Conservation (phyloP, 2,113 vertebrate species). For the Alaudala cheleensis region DNA sequence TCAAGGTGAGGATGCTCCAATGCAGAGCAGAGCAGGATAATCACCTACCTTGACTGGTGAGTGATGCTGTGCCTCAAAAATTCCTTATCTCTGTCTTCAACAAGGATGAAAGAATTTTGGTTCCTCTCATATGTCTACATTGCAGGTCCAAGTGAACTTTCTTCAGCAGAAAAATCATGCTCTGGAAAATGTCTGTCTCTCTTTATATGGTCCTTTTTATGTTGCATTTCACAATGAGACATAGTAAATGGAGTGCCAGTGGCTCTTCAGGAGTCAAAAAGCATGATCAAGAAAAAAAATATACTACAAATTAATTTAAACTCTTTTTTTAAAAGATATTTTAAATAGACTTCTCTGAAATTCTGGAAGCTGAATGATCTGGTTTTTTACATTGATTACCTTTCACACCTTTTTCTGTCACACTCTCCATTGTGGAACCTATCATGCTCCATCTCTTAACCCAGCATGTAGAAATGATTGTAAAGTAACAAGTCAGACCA, state of each 20-base stretch:
- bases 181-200: not conserved
- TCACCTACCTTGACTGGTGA: not conserved
- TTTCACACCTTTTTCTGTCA: not conserved
- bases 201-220: not conserved
- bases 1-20: not conserved
- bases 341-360: not conserved
- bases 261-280: not conserved
- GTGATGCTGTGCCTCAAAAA: not conserved
- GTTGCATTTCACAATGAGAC: not conserved
- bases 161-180: not conserved
- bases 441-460: not conserved
- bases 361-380: not conserved
- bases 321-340: not conserved
- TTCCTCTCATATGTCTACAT: not conserved
- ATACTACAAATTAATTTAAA: not conserved
- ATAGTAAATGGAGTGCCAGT: not conserved
- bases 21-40: not conserved
- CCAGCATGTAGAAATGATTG: not conserved
- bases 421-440: not conserved
- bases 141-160: not conserved
- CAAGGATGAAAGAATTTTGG: not conserved
- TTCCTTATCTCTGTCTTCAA: not conserved
- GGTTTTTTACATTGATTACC: not conserved
- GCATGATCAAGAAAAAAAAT: not conserved
- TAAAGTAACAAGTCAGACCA: not conserved